phyloP scores from a whole-genome alignment of 2,797 vertebrate genomes.

The Sebastes taczanowskii region DNA sequence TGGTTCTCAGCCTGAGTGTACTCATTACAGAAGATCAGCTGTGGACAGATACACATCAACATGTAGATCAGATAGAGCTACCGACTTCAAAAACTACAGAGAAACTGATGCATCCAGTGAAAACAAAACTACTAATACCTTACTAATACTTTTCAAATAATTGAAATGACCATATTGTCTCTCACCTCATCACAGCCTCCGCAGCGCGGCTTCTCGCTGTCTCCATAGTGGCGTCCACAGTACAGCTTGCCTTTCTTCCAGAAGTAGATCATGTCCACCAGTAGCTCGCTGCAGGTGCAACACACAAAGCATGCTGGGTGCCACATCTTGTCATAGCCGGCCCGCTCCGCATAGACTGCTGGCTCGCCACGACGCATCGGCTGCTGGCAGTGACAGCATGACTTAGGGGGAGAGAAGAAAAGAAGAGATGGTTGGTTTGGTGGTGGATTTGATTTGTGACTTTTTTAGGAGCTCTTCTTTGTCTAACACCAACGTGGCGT shows the following conservation, averaged over 20 bases:
- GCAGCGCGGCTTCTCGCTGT: slow-evolving; percentile 97
- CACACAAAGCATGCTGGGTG: slow-evolving; percentile 96
- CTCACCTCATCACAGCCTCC: slow-evolving; percentile 96
- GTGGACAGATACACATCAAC: slow-evolving; percentile 8
- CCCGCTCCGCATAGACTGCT: slow-evolving; percentile 93
- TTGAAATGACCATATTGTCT: no score
- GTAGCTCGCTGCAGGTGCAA: slow-evolving; percentile 89
- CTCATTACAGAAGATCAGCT: slow-evolving; percentile 98
- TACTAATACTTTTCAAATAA: no score
- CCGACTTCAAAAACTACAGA: not conserved
- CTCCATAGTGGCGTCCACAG: slow-evolving; percentile 97
- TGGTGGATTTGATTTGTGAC: not conserved
- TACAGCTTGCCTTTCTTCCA: slow-evolving; percentile 95
- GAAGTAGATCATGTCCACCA: slow-evolving; percentile 99
- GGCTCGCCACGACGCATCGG: slow-evolving; percentile 92
- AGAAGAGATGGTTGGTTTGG: not conserved
- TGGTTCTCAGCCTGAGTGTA: slow-evolving; percentile 97
- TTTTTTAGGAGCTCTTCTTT: not conserved
- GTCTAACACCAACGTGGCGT: no score
- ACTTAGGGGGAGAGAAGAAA: slow-evolving; percentile 69
- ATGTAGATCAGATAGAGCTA: fast-evolving
- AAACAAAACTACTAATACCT: not conserved
- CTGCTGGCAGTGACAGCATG: slow-evolving; percentile 88
- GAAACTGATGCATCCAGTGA: no score
- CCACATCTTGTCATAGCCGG: slow-evolving; percentile 95